phyloP scores from a whole-genome alignment of 1,140 invertebrate genomes.

The Diorhabda carinulata region DNA sequence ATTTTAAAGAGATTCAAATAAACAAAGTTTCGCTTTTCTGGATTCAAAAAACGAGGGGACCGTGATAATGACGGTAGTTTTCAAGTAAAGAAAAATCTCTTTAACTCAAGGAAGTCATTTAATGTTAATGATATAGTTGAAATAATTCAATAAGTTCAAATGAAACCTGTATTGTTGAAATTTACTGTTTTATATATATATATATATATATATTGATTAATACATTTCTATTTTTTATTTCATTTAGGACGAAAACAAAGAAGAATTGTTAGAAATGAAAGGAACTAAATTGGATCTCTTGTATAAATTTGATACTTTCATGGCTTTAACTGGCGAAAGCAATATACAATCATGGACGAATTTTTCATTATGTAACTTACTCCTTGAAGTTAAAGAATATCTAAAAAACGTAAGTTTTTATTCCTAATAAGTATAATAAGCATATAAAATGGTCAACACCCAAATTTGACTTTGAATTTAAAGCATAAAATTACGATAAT shows the following conservation, averaged over 20 bases:
- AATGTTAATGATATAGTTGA: too few relatives aligned
- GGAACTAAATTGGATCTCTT: conserved; percentile 16
- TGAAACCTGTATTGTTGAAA: too few relatives aligned
- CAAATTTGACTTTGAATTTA: conserved; percentile 4
- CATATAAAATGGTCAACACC: not conserved
- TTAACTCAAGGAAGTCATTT: too few relatives aligned
- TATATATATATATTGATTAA: too few relatives aligned
- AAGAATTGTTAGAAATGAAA: not conserved
- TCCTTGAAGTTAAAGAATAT: conserved; percentile 25
- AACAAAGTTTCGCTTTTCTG: too few relatives aligned
- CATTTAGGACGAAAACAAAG: not conserved
- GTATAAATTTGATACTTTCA: conserved; percentile 34
- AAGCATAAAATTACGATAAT: not conserved
- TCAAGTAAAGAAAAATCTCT: too few relatives aligned
- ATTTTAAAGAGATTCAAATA: too few relatives aligned
- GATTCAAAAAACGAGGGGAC: too few relatives aligned
- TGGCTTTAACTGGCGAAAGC: conserved; percentile 16
- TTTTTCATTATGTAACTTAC: conserved; percentile 30
- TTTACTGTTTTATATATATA: too few relatives aligned
- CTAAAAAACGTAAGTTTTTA: conserved; percentile 27
- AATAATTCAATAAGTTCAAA: too few relatives aligned
- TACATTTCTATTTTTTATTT: too few relatives aligned
- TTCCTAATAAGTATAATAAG: not conserved
- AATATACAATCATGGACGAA: conserved; percentile 25
- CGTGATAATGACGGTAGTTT: too few relatives aligned